phyloP scores from a whole-genome alignment of 2,888 invertebrate species.

The Cephus rjabovi region DNA sequence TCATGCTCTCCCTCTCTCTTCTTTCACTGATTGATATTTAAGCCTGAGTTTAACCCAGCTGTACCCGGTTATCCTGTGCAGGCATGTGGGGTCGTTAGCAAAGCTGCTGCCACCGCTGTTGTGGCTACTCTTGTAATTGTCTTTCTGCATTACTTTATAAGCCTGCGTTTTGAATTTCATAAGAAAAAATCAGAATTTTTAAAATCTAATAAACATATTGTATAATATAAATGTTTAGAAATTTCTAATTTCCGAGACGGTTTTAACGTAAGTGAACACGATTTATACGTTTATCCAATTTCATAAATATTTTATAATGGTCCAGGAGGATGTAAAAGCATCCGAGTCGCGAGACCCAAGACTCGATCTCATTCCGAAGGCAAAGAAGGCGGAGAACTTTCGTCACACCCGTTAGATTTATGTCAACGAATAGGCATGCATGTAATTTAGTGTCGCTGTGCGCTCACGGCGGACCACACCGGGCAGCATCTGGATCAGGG shows the following conservation, averaged over 20 bases:
- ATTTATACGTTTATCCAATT: conserved; percentile 55
- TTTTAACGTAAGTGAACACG: conserved; percentile 19
- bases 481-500: conserved; percentile 17
- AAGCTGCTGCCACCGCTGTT: conserved; percentile 44
- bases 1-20: conserved; percentile 31
- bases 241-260: no score
- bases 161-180: no score
- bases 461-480: conserved; percentile 17
- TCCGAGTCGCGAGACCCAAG: conserved; percentile 23
- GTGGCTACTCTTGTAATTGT: conserved; percentile 22
- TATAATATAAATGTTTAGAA: no score
- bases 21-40: conserved; percentile 60
- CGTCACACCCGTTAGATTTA: conserved; percentile 37
- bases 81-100: conserved; percentile 52
- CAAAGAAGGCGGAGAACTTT: conserved; percentile 26
- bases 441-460: conserved; percentile 26
- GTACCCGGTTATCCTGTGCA: conserved; percentile 29
- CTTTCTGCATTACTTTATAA: no score
- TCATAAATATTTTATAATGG: conserved; percentile 53
- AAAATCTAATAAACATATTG: no score
- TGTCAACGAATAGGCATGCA: conserved; percentile 26
- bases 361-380: conserved; percentile 26
- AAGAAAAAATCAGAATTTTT: no score
- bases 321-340: not conserved
- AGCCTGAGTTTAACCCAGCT: conserved; percentile 52